Conservation (phyloP, 2,113 vertebrate genomes). For the Octodon degus region DNA sequence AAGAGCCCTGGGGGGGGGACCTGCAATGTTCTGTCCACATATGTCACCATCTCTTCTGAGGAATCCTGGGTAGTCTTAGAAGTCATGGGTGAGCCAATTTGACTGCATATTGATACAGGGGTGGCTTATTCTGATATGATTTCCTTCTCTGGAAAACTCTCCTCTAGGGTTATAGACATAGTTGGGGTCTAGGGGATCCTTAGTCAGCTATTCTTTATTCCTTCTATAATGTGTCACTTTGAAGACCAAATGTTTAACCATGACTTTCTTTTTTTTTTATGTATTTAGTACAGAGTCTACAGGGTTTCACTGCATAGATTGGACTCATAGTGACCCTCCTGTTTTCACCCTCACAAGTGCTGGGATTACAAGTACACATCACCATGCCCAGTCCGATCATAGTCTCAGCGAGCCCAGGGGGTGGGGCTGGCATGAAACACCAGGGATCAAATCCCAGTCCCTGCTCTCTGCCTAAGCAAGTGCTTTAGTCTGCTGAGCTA, state of each 20-base stretch:
- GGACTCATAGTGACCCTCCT: too few species aligned
- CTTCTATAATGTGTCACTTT: background rate
- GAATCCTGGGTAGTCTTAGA: background rate
- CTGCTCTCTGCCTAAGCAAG: too few species aligned
- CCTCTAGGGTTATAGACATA: background rate
- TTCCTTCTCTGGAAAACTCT: background rate
- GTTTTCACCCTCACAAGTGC: too few species aligned
- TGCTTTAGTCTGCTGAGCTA: too few species aligned
- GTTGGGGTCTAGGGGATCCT: background rate
- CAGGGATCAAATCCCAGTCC: too few species aligned
- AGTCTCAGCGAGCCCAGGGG: too few species aligned
- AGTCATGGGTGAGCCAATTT: background rate
- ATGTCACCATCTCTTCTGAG: background rate
- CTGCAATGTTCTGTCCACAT: background rate
- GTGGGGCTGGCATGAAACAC: too few species aligned
- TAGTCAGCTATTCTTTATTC: background rate
- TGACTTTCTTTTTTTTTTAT: background rate
- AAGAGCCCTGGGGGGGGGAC: background rate
- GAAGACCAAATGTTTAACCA: background rate
- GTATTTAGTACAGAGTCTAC: too few species aligned
- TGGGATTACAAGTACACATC: too few species aligned
- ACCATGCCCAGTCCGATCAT: too few species aligned
- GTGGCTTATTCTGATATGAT: background rate
- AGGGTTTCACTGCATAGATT: too few species aligned
- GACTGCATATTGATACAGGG: background rate